Base-by-base conservation (phyloP, 2,113 vertebrate genomes). In the Eptatretus burgeri region DNA sequence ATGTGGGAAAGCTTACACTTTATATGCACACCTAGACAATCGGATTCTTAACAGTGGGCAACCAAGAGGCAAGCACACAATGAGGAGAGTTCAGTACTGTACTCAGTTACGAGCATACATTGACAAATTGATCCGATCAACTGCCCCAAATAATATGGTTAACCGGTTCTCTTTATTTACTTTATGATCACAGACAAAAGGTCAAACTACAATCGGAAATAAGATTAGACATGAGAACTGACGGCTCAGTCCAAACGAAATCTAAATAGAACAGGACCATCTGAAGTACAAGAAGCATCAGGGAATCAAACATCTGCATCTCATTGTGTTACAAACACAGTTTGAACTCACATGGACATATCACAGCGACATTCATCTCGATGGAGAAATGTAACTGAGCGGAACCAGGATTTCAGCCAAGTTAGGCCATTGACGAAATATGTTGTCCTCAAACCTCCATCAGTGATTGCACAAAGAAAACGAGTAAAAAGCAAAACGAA, bases 231-330 rank as follows among this genome's bases (percentile, higher is more conserved):
- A 7, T 41, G 27, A 41, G 27, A 41, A 41, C 27, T 41, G 27
- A 62, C 12, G 9, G 56, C 10, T 62, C 56, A 11, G 56, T 62
- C 9, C 9, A 62, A 17, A 19, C n/a, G 12, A n/a, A 13, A n/a
- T 62, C n/a, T n/a, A 62, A 10, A 63, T 63, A 67, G 69, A 51
- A 71, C 51, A 73, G 67, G 66, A 27, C 7, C 14, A 60, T 65
- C 49, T 65, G 19, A 66, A 14, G 27, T 51, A 13, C 49, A n/a
- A 64, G 60, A 52, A 51, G 64, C 13, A 18, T 62, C 13, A 9
- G 14, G 50, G 14, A 65, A 51, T 51, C 63, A 13, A 64, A 41
- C 27, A 41, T 41, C 27, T 41, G 27, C 27, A 41, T 41, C 27
- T 41, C 27, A 41, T 41, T 41, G 27, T 41, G 27, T 41, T 41